A percentile compares a stretch with the other conserved stretches of the same genome.
Conservation (phyloP, 2,888 invertebrate genomes). For the Gymnoscelis rufifasciata region DNA sequence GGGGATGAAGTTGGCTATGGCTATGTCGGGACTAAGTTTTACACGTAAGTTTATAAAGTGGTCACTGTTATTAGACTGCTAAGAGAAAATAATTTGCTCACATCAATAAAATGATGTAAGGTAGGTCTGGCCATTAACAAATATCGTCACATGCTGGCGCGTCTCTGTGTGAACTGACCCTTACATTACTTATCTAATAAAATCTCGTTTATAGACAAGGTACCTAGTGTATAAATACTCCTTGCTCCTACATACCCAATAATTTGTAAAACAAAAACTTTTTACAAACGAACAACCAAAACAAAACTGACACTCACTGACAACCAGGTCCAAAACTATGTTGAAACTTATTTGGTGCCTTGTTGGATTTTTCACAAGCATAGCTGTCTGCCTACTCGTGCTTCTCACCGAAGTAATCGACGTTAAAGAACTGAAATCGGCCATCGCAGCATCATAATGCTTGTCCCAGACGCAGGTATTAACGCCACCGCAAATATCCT, state of each 20-base stretch:
- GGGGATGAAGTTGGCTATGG: slow-evolving; percentile 51
- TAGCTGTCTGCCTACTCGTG: slow-evolving; percentile 42
- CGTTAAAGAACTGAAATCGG: slow-evolving; percentile 6
- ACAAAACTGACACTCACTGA: slow-evolving; percentile 30
- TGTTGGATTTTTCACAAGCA: slow-evolving; percentile 46
- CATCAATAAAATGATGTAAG: too few relatives aligned
- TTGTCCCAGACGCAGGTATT: slow-evolving; percentile 56
- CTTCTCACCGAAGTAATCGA: slow-evolving; percentile 33
- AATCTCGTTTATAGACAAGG: too few relatives aligned
- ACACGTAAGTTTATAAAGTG: slow-evolving; percentile 47
- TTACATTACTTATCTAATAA: too few relatives aligned
- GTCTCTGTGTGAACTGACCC: too few relatives aligned
- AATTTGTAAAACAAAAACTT: background rate
- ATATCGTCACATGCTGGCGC: too few relatives aligned
- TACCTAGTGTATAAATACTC: too few relatives aligned
- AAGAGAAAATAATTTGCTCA: too few relatives aligned
- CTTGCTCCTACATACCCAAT: too few relatives aligned
- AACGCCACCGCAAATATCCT: slow-evolving; percentile 45
- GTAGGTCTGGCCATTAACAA: too few relatives aligned
- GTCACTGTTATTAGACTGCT: too few relatives aligned
- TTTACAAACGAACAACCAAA: background rate
- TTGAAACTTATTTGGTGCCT: slow-evolving; percentile 48
- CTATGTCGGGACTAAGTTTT: slow-evolving; percentile 62
- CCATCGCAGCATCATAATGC: slow-evolving; percentile 36
- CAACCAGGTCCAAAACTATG: slow-evolving; percentile 45